phyloP scores from a whole-genome alignment of 2,113 vertebrate genomes.

The Miniopterus natalensis region DNA sequence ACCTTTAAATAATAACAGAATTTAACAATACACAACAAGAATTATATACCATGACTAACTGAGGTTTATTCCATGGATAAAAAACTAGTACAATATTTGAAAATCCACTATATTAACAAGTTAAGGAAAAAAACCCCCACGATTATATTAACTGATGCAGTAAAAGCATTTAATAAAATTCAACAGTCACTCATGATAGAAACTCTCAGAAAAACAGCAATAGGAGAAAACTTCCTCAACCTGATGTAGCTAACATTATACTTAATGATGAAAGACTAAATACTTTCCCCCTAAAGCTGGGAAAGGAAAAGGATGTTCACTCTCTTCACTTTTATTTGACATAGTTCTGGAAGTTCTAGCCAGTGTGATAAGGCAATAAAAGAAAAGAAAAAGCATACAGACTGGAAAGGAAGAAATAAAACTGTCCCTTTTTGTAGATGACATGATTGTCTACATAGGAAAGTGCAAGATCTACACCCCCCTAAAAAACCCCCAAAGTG shows the following conservation, averaged over 20 bases:
- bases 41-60: neutral
- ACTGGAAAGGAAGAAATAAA: slow-evolving; percentile 39
- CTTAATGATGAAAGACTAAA: neutral
- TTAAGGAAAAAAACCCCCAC: neutral
- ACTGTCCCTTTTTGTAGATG: neutral
- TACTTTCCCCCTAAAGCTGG: neutral
- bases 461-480: neutral
- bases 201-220: slow-evolving; percentile 5
- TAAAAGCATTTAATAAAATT: slow-evolving; percentile 49
- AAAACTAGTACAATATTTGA: slow-evolving; percentile 37
- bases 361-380: neutral
- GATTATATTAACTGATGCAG: neutral
- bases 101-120: neutral
- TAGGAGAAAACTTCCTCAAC: neutral
- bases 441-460: neutral
- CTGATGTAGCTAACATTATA: neutral
- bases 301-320: slow-evolving; percentile 10
- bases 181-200: neutral
- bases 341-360: neutral
- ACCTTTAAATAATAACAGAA: neutral
- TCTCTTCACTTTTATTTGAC: neutral
- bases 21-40: neutral
- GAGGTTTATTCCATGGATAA: neutral
- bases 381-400: neutral
- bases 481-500: neutral